Percentiles rank a stretch among this genome's conserved stretches.
These are phyloP conservation scores for Lasioglossum pauxillum DNA, from an alignment of 2,888 invertebrate genomes.

Conservation along the genomic window DNA sequence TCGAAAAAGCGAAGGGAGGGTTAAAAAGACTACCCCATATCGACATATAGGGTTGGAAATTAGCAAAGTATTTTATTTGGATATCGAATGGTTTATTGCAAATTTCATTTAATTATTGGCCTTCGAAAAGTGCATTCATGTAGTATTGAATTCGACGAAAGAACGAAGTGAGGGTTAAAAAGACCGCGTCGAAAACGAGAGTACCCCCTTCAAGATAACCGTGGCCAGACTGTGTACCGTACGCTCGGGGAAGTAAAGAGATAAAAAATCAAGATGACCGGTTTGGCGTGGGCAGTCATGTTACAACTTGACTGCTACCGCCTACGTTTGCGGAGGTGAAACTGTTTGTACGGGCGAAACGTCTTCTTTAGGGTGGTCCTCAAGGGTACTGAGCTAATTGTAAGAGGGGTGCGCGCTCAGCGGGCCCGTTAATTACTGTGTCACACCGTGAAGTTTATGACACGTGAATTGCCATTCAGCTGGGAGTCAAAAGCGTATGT, in stretches of 20 bases:
- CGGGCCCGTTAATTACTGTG: slow-evolving; percentile 1
- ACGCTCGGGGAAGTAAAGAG: neutral
- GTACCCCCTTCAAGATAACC: neutral
- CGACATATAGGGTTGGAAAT: too few species aligned
- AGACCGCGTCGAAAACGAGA: neutral
- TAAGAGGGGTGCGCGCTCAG: neutral
- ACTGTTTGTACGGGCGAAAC: neutral
- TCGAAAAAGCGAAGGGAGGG: too few species aligned
- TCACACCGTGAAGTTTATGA: neutral
- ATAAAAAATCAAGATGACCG: slow-evolving; percentile 3
- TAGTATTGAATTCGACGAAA: too few species aligned
- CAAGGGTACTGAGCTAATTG: neutral
- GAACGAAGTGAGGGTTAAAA: too few species aligned
- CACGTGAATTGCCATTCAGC: neutral
- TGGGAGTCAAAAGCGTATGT: neutral
- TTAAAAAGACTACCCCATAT: too few species aligned
- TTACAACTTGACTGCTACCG: neutral
- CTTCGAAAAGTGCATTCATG: too few species aligned
- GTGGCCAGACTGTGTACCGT: neutral
- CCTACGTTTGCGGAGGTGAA: slow-evolving; percentile 4
- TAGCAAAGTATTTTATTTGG: too few species aligned
- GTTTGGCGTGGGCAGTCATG: neutral
- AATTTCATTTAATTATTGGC: too few species aligned
- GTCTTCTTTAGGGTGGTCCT: slow-evolving; percentile 1
- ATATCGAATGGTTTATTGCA: too few species aligned